A percentile compares a stretch with the other conserved stretches of the same genome.
Conservation (phyloP, 2,113 vertebrate species). For the Pagrus major region DNA sequence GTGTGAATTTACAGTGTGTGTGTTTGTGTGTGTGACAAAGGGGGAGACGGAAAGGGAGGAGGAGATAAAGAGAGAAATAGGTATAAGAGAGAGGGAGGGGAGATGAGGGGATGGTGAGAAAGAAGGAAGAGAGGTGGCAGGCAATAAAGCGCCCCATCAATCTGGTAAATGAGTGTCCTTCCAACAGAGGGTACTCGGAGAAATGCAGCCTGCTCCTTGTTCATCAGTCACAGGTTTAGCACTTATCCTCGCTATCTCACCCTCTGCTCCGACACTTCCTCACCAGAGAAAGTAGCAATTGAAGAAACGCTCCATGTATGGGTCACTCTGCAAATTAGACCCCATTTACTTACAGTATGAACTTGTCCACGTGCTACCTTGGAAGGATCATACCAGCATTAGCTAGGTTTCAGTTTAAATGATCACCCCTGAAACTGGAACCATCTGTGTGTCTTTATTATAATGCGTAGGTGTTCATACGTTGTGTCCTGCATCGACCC, state of each 20-base stretch:
- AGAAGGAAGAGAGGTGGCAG: slow-evolving; percentile 70
- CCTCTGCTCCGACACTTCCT: slow-evolving; percentile 45
- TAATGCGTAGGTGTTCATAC: background rate
- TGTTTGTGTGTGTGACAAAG: slow-evolving; percentile 42
- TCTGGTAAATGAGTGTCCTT: slow-evolving; percentile 80
- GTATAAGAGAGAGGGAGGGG: slow-evolving; percentile 60
- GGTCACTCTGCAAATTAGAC: slow-evolving; percentile 48
- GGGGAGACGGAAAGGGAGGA: slow-evolving; percentile 33
- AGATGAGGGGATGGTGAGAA: slow-evolving; percentile 54
- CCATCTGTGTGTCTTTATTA: slow-evolving; percentile 15
- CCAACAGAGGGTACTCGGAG: slow-evolving; percentile 66
- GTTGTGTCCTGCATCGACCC: background rate
- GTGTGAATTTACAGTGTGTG: slow-evolving; percentile 50
- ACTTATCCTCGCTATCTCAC: slow-evolving; percentile 22
- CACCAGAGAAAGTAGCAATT: slow-evolving; percentile 29
- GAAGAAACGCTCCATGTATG: slow-evolving; percentile 39
- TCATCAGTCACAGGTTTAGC: slow-evolving; percentile 72
- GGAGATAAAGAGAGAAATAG: slow-evolving; percentile 65
- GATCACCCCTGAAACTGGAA: background rate
- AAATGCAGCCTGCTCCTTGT: slow-evolving; percentile 62
- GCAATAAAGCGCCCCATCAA: slow-evolving; percentile 80
- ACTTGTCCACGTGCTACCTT: background rate
- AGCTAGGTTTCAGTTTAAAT: background rate
- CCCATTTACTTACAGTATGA: slow-evolving; percentile 38
- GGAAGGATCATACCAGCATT: slow-evolving; percentile 2